A percentile compares a stretch with the other conserved stretches of the same genome.
Conservation (phyloP, 2,888 invertebrate species). For the Patella depressa region DNA sequence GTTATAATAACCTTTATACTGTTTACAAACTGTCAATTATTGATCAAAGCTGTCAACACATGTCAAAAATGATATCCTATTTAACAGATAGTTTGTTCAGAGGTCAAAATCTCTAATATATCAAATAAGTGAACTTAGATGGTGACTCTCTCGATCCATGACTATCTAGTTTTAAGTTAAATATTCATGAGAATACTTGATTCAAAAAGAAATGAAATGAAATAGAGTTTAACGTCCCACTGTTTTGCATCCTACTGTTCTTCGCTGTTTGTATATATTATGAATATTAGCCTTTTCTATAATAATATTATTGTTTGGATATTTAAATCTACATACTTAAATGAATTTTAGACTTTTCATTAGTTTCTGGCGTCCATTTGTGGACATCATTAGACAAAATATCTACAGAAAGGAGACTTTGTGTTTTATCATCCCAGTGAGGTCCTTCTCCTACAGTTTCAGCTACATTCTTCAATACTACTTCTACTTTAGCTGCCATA, state of each 20-base stretch:
- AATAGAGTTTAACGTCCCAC: too few relatives aligned
- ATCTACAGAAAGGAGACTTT: slow-evolving; percentile 62
- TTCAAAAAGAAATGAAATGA: too few relatives aligned
- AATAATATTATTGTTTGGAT: neutral
- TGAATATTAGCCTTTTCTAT: neutral
- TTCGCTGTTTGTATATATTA: neutral
- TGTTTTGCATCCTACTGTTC: neutral
- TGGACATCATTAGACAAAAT: slow-evolving; percentile 56
- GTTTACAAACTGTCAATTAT: too few relatives aligned
- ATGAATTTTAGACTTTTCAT: slow-evolving; percentile 47
- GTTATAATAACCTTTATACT: too few relatives aligned
- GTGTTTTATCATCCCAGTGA: slow-evolving; percentile 64
- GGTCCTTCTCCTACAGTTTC: slow-evolving; percentile 64
- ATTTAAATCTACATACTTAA: slow-evolving; percentile 48
- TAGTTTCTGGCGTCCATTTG: slow-evolving; percentile 55
- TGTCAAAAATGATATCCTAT: too few relatives aligned
- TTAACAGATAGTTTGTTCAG: neutral
- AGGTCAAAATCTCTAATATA: neutral
- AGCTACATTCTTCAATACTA: slow-evolving; percentile 48
- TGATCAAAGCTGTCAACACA: too few relatives aligned
- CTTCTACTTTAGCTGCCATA: slow-evolving; percentile 41
- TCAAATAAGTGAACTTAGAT: too few relatives aligned
- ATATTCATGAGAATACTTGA: too few relatives aligned
- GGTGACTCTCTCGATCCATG: too few relatives aligned
- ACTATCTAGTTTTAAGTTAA: too few relatives aligned